Base-by-base conservation (phyloP, 2,797 vertebrate genomes). In the Momotus momota region DNA sequence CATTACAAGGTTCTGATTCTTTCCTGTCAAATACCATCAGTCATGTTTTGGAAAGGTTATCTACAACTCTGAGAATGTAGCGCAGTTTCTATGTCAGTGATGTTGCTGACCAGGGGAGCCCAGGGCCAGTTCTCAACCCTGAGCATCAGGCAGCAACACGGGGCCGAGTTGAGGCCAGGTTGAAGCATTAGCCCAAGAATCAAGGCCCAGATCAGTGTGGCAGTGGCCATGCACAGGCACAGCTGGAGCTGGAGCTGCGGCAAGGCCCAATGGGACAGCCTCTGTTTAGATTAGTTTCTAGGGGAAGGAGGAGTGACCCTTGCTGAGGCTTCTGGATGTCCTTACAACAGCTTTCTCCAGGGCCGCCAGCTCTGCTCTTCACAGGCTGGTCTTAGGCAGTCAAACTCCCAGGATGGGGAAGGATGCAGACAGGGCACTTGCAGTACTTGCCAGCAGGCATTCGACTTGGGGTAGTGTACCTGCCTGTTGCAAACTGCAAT, bases 131-230 rank as follows among this genome's bases (percentile, higher is more conserved):
- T 27, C 12, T 27, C 41, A 80, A 0, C 18, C 40, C 58, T 3
- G 6, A 38, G 22, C 31, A 46, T 54, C 43, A 60, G 51, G 62
- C 70, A 75, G 57, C 66, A 71, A 11, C 13, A 2, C 48, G 70
- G 38, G 64, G 23, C n/a, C 0, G 1, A 22, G 41, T 46, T 62
- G 81, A 62, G 54, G 38, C 45, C 33, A 20, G 7, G 4, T 12
- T 10, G 20, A 21, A 35, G 7, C 1, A 1, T 17, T 61, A 82
- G 31, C n/a, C 23, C 0, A 0, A 6, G 8, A 5, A 3, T 58
- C 16, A 13, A 12, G 55, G 26, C 26, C n/a, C 0, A 0, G 61
- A n/a, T 51, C 26, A n/a, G 23, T 2, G 14, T 1, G 14, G 49
- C 19, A 22, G 8, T 38, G 55, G 48, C 61, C 0, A 0, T 62